phyloP scores from a whole-genome alignment of 1,140 invertebrate genomes.

The Phthorimaea operculella region DNA sequence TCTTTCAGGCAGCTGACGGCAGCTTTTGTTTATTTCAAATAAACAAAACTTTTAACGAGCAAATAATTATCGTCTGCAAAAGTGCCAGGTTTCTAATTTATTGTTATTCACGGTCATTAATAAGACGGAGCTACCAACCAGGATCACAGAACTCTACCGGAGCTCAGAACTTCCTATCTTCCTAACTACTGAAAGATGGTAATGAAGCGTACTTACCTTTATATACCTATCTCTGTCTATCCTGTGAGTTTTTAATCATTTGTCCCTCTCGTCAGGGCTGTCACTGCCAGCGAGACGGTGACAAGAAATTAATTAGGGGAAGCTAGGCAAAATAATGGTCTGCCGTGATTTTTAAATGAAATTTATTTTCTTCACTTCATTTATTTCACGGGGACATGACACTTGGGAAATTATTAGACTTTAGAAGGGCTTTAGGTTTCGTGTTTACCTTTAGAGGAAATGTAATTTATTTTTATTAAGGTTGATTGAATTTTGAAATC shows the following conservation, averaged over 20 bases:
- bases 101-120: constrained; percentile 3
- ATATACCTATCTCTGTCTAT: constrained; percentile 28
- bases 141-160: constrained; percentile 42
- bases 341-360: constrained; percentile 66
- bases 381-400: constrained; percentile 61
- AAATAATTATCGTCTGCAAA: neutral
- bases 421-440: constrained; percentile 27
- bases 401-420: constrained; percentile 64
- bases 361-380: constrained; percentile 66
- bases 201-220: constrained; percentile 50
- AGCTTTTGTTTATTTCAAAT: neutral
- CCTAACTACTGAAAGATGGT: constrained; percentile 59
- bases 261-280: constrained; percentile 39
- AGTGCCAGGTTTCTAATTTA: constrained; percentile 5
- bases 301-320: constrained; percentile 66
- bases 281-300: constrained; percentile 58
- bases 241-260: constrained; percentile 8
- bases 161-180: constrained; percentile 51
- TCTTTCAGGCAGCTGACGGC: too few species aligned
- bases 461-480: constrained; percentile 14
- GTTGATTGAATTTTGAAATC: neutral
- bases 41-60: neutral
- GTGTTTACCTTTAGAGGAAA: constrained; percentile 33
- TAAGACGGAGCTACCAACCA: constrained; percentile 35
- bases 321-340: constrained; percentile 59